phyloP scores from a whole-genome alignment of 2,888 invertebrate species.

The Leptinotarsa haldemani region DNA sequence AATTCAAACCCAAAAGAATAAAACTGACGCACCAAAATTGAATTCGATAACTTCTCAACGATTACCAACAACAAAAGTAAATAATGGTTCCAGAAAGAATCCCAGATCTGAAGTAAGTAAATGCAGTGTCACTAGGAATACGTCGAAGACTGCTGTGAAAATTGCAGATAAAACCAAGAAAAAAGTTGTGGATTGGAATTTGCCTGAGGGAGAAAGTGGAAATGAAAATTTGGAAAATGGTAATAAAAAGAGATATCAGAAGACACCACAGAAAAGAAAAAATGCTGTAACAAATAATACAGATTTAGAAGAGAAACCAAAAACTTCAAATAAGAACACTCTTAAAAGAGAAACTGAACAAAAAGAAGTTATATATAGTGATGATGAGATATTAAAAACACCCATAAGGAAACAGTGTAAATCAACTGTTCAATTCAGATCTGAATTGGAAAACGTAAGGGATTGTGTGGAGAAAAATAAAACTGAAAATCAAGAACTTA shows the following conservation, averaged over 20 bases:
- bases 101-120: neutral
- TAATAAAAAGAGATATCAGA: neutral
- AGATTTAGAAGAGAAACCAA: conserved; percentile 7
- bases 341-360: neutral
- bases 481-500: neutral
- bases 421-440: neutral
- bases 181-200: conserved; percentile 11
- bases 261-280: conserved; percentile 15
- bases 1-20: neutral
- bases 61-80: neutral
- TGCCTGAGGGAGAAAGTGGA: neutral
- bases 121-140: neutral
- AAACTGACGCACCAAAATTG: neutral
- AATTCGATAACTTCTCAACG: neutral
- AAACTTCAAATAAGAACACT: neutral
- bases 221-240: neutral
- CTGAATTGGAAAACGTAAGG: neutral
- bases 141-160: neutral
- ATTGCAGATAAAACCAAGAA: neutral
- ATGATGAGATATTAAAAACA: conserved; percentile 27
- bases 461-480: conserved; percentile 5
- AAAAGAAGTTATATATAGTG: conserved; percentile 27
- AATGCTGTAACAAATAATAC: neutral
- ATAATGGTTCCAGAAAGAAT: conserved; percentile 1
- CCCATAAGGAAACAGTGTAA: neutral